Conservation (phyloP, 2,888 invertebrate species). For the Entomobrya proxima region DNA sequence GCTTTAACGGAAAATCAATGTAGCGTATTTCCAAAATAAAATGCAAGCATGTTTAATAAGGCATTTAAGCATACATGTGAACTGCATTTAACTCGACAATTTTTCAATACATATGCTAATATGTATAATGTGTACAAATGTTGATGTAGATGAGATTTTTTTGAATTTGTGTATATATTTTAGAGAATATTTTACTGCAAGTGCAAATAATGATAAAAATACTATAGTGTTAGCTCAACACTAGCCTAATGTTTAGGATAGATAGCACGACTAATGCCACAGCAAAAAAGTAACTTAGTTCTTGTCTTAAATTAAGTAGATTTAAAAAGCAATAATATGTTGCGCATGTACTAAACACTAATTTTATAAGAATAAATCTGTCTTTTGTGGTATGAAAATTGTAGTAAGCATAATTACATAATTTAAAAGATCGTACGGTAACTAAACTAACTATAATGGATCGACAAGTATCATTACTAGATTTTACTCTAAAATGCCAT, state of each 20-base stretch:
- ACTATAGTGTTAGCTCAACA: background rate
- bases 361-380: too few relatives aligned
- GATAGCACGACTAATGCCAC: background rate
- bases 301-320: too few relatives aligned
- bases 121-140: background rate
- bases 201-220: background rate
- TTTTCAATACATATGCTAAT: background rate
- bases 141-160: background rate
- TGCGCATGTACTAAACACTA: too few relatives aligned
- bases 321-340: too few relatives aligned
- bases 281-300: too few relatives aligned
- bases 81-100: background rate
- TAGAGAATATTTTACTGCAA: background rate
- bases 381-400: too few relatives aligned
- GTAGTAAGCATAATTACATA: too few relatives aligned
- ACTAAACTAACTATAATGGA: too few relatives aligned
- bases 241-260: background rate
- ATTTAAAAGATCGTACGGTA: too few relatives aligned
- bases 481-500: constrained; percentile 78
- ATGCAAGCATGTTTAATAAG: background rate
- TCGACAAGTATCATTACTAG: background rate
- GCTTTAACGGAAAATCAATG: background rate
- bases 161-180: background rate
- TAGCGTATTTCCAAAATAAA: background rate
- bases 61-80: background rate